A percentile compares a stretch with the other conserved stretches of the same genome.
phyloP scores from a whole-genome alignment of 2,113 vertebrate species.

The Melanocharis versteri region DNA sequence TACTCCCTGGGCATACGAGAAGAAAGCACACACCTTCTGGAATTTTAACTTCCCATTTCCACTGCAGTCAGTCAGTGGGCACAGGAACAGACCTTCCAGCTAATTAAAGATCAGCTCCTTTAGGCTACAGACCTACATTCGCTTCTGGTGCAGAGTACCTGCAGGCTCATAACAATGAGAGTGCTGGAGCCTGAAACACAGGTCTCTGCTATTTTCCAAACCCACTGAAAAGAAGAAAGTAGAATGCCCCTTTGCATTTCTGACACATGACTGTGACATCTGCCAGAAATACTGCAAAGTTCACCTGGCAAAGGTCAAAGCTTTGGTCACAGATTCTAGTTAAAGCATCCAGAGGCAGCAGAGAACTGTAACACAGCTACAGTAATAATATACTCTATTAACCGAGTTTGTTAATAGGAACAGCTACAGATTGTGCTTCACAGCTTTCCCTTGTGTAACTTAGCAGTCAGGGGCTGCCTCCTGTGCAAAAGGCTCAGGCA shows the following conservation, averaged over 20 bases:
- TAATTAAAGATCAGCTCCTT: not conserved
- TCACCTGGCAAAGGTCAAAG: not conserved
- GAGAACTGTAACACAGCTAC: not conserved
- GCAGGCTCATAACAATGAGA: not conserved
- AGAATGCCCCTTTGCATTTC: not conserved
- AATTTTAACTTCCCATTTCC: not conserved
- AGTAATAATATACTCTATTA: not conserved
- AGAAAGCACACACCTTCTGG: not conserved
- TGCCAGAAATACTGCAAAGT: not conserved
- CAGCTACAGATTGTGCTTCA: not conserved
- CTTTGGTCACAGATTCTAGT: not conserved
- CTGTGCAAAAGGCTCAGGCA: not conserved
- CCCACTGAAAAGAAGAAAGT: not conserved
- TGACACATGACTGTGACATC: not conserved
- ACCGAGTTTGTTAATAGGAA: not conserved
- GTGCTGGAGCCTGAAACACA: not conserved
- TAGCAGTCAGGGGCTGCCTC: not conserved
- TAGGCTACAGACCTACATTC: not conserved
- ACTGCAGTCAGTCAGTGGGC: not conserved
- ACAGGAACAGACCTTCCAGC: not conserved
- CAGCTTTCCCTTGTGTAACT: not conserved
- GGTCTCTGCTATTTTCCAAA: not conserved
- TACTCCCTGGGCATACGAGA: fast-evolving
- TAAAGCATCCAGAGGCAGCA: not conserved
- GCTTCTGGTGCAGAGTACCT: not conserved